phyloP scores from a whole-genome alignment of 2,797 vertebrate genomes.

The Scolopax bukidnonensis region DNA sequence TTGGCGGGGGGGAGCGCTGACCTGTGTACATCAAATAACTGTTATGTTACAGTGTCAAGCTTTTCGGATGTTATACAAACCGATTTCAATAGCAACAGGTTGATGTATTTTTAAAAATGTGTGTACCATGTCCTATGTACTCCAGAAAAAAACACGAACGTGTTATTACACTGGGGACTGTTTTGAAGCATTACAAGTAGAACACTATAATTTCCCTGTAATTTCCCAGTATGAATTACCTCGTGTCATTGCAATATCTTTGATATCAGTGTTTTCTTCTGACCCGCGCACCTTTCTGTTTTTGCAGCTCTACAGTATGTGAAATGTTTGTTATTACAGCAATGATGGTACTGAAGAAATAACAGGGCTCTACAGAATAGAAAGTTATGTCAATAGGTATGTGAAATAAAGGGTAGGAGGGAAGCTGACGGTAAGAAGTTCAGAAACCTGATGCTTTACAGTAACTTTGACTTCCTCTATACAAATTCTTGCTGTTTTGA shows the following conservation, averaged over 20 bases:
- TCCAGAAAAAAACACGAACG: neutral
- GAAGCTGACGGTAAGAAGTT: slow-evolving; percentile 22
- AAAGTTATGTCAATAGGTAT: slow-evolving; percentile 13
- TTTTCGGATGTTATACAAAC: neutral
- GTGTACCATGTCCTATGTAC: neutral
- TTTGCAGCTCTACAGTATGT: neutral
- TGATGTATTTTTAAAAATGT: neutral
- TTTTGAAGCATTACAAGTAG: neutral
- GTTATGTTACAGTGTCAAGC: neutral
- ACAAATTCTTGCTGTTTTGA: slow-evolving; percentile 30
- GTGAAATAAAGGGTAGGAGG: slow-evolving; percentile 46
- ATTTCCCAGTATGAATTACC: neutral
- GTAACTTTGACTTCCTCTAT: slow-evolving; percentile 57
- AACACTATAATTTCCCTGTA: neutral
- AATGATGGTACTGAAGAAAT: neutral
- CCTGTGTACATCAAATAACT: no score
- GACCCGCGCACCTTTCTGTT: neutral
- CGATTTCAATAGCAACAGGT: neutral
- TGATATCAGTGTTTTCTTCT: neutral
- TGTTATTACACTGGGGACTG: neutral
- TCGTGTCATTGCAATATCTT: neutral
- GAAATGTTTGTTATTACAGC: neutral
- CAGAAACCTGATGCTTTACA: slow-evolving; percentile 37
- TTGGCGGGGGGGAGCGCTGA: neutral
- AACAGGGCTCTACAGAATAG: neutral